phyloP scores from a whole-genome alignment of 2,888 invertebrate species.

The Calameuta idolon region DNA sequence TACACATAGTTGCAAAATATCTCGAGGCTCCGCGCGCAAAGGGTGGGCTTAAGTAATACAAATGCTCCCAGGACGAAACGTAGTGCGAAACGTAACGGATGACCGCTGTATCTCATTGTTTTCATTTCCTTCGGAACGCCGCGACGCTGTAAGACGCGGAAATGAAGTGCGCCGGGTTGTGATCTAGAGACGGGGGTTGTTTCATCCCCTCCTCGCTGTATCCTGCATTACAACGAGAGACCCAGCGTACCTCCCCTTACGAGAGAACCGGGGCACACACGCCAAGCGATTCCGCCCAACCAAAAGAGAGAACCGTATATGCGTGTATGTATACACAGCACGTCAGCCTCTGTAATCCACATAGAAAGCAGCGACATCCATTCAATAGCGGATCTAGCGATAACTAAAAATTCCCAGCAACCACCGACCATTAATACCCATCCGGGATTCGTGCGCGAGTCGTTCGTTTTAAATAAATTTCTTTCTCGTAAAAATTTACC shows the following conservation, averaged over 20 bases:
- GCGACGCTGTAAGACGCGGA: constrained; percentile 66
- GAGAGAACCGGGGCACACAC: background rate
- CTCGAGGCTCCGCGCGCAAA: background rate
- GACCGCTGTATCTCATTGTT: constrained; percentile 68
- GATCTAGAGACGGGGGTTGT: constrained; percentile 27
- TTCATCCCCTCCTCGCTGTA: background rate
- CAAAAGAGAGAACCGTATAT: background rate
- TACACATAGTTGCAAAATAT: background rate
- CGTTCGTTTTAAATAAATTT: background rate
- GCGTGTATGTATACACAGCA: too few relatives aligned
- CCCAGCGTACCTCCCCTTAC: constrained; percentile 3
- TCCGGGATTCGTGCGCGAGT: background rate
- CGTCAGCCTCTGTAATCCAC: background rate
- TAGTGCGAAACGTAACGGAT: constrained; percentile 61
- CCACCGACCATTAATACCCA: background rate
- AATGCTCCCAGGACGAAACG: constrained; percentile 55
- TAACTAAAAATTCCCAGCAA: background rate
- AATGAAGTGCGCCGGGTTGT: constrained; percentile 48
- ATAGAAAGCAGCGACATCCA: background rate
- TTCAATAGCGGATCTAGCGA: background rate
- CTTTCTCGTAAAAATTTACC: background rate
- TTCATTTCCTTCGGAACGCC: constrained; percentile 66
- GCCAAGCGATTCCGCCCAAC: background rate
- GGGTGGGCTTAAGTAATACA: constrained; percentile 60
- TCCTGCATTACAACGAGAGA: constrained; percentile 9